Conservation (phyloP, 2,113 vertebrate species). For the Brienomyrus brachyistius region DNA sequence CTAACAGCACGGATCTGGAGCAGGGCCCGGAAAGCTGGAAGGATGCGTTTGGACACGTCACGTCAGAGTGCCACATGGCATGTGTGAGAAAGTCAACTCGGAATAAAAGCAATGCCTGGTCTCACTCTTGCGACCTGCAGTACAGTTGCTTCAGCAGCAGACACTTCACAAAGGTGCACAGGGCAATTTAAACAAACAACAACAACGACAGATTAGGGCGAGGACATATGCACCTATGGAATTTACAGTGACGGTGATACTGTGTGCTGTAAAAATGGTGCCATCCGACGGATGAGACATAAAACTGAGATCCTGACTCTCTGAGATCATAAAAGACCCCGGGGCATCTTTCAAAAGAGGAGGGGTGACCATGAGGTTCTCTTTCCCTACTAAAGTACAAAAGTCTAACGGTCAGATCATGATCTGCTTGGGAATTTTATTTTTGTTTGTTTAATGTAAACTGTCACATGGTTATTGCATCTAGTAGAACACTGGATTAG, state of each 20-base stretch:
- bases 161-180: not conserved
- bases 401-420: not conserved
- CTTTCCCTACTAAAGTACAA: not conserved
- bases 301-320: not conserved
- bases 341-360: not conserved
- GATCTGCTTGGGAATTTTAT: not conserved
- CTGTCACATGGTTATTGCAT: not conserved
- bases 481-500: not conserved
- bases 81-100: not conserved
- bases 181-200: not conserved
- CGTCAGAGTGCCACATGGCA: not conserved
- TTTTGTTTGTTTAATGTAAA: not conserved
- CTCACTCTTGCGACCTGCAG: not conserved
- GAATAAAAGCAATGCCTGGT: not conserved
- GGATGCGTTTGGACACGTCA: not conserved
- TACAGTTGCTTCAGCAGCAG: not conserved
- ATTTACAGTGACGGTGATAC: not conserved
- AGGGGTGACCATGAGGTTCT: not conserved
- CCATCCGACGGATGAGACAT: not conserved
- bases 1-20: conserved; percentile 81
- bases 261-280: not conserved
- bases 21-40: conserved; percentile 74
- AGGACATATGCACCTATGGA: not conserved
- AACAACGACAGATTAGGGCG: not conserved
- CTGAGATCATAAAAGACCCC: no score